Base-by-base conservation (phyloP, 2,113 vertebrate genomes). In the Globicephala melas region DNA sequence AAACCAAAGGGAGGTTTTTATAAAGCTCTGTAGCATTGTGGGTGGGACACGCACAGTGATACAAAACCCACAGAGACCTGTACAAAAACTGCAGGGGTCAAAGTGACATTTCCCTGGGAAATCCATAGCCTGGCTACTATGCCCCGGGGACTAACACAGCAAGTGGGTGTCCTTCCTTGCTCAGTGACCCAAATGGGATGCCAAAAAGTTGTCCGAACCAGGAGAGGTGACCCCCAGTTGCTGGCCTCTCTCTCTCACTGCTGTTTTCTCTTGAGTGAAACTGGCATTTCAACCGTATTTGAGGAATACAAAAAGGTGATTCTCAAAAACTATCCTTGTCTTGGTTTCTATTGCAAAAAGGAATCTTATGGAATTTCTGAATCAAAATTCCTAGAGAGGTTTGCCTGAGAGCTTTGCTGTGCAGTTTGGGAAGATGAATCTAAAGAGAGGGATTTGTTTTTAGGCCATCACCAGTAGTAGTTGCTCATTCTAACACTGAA, bases 11-110 rank as follows among this genome's bases (percentile, higher is more conserved):
- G 67, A 95, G 94, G 97, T 97, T 98, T 97, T 93, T 97, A 95
- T 95, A 97, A 97, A 95, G 96, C 87, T 86, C 94, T 89, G 76
- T 70, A 96, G 9, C 68, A 91, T 79, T 74, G 98, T 98, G 98
- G 84, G 84, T 0, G 47, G 92, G 10, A 86, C 93, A 93, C 36
- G 0, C 98, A 98, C 98, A 60, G 90, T 97, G 95, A 13, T 98
- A 94, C 95, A 98, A 92, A 92, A 33, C 71, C 88, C 76, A 26
- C 11, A 89, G 96, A 38, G 76, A 95, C 87, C 94, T 60, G 92
- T 97, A 97, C 98, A 97, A 97, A 98, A 98, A 98, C 96, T 89
- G 1, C 60, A 77, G 33, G 23, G 26, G 20, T 15, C 31, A 31
- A 79, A 53, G 13, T 21, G 3, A 15, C 79, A 47, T 55, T 53